Evolutionary conservation across 2,888 invertebrate genomes (phyloP).

Genomic region (Nomada hirtipes): DNA sequence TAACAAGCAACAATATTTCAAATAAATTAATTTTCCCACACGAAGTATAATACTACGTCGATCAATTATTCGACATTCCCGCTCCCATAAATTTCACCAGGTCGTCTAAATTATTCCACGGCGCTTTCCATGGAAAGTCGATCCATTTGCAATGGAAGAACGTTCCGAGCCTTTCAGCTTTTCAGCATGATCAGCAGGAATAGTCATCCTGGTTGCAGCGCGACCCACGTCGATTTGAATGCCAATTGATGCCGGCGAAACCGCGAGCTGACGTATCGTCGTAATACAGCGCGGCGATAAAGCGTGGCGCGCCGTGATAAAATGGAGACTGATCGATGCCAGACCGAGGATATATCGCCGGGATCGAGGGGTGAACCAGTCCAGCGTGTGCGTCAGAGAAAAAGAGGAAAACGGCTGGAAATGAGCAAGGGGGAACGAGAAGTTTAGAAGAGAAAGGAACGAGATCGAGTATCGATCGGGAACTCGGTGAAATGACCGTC

Average conservation of each 20-base stretch:
- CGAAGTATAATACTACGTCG: background rate
- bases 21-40: background rate
- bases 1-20: background rate
- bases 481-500: conserved; percentile 31
- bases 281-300: conserved; percentile 74
- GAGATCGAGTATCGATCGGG: conserved; percentile 42
- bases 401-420: conserved; percentile 4
- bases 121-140: background rate
- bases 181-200: conserved; percentile 36
- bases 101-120: background rate
- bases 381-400: background rate
- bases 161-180: conserved; percentile 9
- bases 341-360: conserved; percentile 54
- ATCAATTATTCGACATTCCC: background rate
- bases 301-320: conserved; percentile 72
- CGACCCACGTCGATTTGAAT: conserved; percentile 77
- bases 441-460: background rate
- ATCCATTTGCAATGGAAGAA: background rate
- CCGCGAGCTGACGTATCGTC: conserved; percentile 76
- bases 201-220: conserved; percentile 55
- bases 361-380: background rate
- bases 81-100: background rate
- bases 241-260: conserved; percentile 79
- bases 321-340: conserved; percentile 73
- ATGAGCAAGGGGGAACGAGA: conserved; percentile 25